These are phyloP conservation scores for Drosophila ananassae DNA, from an alignment of 1,140 invertebrate species.

Conservation along the genomic window DNA sequence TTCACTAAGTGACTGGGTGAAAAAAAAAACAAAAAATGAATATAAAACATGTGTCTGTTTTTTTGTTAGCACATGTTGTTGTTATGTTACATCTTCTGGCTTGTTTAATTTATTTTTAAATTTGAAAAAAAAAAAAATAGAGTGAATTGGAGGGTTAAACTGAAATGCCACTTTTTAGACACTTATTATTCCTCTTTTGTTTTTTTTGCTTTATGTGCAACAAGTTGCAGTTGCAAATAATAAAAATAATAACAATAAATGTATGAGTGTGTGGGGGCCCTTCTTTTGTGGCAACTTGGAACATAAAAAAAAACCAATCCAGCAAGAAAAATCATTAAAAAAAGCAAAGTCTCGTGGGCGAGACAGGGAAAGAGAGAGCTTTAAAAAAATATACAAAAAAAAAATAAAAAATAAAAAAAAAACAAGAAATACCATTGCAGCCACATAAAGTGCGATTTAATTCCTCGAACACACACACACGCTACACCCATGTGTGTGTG, in stretches of 20 bases:
- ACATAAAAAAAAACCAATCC: constrained; percentile 59
- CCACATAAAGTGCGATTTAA: constrained; percentile 76
- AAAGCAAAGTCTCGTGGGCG: constrained; percentile 55
- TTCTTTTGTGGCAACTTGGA: constrained; percentile 70
- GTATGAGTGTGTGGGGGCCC: constrained; percentile 35
- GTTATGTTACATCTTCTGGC: constrained; percentile 17
- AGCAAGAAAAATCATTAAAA: constrained; percentile 74
- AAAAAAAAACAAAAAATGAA: constrained; percentile 15
- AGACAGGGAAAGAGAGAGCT: constrained; percentile 31
- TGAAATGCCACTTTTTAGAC: constrained; percentile 54
- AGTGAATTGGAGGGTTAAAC: neutral
- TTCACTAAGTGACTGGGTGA: constrained; percentile 74
- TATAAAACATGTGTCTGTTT: constrained; percentile 51
- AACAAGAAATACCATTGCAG: constrained; percentile 40
- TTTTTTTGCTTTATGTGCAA: constrained; percentile 40
- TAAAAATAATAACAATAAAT: constrained; percentile 47
- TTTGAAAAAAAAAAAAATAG: constrained; percentile 12
- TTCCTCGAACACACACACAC: constrained; percentile 64
- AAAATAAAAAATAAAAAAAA: constrained; percentile 4
- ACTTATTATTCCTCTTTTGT: constrained; percentile 1
- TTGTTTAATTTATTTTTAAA: constrained; percentile 62
- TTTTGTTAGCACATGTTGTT: constrained; percentile 48
- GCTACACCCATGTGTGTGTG: neutral
- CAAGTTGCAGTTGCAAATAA: constrained; percentile 63
- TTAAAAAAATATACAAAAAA: neutral